Base-by-base conservation (phyloP, 2,797 vertebrate species). In the Tiaroga cobitis region DNA sequence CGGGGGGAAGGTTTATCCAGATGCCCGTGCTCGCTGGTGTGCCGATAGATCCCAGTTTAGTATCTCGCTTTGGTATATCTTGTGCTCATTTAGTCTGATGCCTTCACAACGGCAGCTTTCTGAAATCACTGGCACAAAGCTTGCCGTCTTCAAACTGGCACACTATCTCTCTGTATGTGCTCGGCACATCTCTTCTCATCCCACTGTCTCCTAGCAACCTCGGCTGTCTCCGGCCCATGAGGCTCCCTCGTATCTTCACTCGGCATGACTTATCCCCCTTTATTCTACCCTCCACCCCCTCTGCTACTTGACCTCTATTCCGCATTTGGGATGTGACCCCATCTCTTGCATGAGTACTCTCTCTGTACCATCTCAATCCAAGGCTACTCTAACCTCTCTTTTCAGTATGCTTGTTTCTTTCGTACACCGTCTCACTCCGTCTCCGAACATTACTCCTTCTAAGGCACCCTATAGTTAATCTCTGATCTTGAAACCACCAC, bases 131-230 rank as follows among this genome's bases (percentile, higher is more conserved):
- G 90, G 82, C 88, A 89, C 86, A 77, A 74, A 88, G 92, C 91
- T 91, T 85, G 80, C 80, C 61, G 67, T 90, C 88, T 85, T 88
- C 75, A 88, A 85, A 92, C 89, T 87, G 87, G 86, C 54, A 87
- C 87, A 91, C 91, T 88, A 86, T 78, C 46, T 87, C 87, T 90
- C 86, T 75, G 43, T 83, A 73, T 74, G 80, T 89, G 87, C 85
- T 90, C 87, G 84, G 61, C 90, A 85, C 91, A 91, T 91, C 88
- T 91, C 86, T 86, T 93, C 87, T 90, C 91, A 88, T 87, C 86
- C 80, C 86, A 72, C 88, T 56, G 94, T 96, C 91, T 95, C 94
- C 93, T 94, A 95, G 93, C 94, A 95, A 94, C 94, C 90, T 84
- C 83, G 85, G 91, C 89, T 89, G 92, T 92, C 93, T 94, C 90